Conservation (phyloP, 1,140 invertebrate genomes). For the Cylas formicarius region DNA sequence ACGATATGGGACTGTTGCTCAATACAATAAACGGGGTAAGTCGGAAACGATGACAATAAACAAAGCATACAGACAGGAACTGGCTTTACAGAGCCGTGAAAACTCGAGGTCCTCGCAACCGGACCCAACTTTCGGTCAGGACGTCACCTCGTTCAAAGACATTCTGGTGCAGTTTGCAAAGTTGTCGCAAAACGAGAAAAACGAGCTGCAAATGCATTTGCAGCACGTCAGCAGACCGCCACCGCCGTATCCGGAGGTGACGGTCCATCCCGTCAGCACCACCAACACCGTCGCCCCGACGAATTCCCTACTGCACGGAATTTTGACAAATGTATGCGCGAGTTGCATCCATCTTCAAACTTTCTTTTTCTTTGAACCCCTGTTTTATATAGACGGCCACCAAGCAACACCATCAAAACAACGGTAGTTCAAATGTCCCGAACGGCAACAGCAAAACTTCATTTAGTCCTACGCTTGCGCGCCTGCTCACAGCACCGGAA, state of each 20-base stretch:
- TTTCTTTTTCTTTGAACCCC: neutral
- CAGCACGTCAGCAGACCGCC: conserved; percentile 42
- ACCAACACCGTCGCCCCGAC: conserved; percentile 42
- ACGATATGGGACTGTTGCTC: conserved; percentile 32
- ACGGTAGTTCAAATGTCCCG: too few relatives aligned
- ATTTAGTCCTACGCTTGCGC: conserved; percentile 70
- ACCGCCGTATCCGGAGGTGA: conserved; percentile 70
- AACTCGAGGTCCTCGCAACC: conserved; percentile 48
- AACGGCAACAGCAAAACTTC: conserved; percentile 43
- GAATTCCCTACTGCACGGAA: conserved; percentile 67
- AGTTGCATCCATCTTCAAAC: neutral
- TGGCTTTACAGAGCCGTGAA: conserved; percentile 21
- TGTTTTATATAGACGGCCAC: conserved; percentile 9
- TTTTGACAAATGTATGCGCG: conserved; percentile 56
- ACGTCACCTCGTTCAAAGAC: conserved; percentile 59
- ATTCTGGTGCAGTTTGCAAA: conserved; percentile 71
- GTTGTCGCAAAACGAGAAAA: conserved; percentile 47
- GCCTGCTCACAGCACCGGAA: conserved; percentile 65
- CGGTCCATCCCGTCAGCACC: conserved; percentile 58
- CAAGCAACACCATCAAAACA: conserved; percentile 2
- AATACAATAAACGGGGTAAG: conserved; percentile 35
- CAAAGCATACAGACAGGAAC: too few relatives aligned
- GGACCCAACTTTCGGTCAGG: conserved; percentile 42
- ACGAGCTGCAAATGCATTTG: conserved; percentile 37
- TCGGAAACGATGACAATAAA: conserved; percentile 15